Base-by-base conservation (phyloP, 2,113 vertebrate genomes). In the Syrmaticus mikado region DNA sequence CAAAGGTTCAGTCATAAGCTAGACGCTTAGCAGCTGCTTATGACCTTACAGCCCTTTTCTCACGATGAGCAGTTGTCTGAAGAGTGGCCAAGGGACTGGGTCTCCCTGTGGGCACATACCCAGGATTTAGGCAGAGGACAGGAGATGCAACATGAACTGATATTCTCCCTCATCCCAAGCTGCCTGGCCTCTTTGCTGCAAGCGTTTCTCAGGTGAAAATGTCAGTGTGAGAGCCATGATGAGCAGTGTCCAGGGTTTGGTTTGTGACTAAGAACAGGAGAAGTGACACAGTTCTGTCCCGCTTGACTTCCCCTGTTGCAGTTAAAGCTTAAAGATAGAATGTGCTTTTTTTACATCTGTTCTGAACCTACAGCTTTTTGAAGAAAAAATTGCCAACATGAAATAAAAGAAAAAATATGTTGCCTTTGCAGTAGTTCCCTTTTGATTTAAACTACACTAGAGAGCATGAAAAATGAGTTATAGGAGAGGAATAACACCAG, bases 161-260 rank as follows among this genome's bases (percentile, higher is more conserved):
- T 52, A 88, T 79, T 82, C 65, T 80, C 75, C 78, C 89, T 78
- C 80, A 85, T 93, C 45, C 65, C 81, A 53, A 95, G 81, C 20
- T 79, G 34, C 62, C 30, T 68, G 68, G 64, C 30, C 22, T 84
- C 36, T 92, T 95, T 89, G 88, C 93, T 81, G 30, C 58, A 84
- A 91, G 75, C 36, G 87, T 74, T 85, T 95, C 90, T 83, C 82
- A 83, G 76, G 62, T 58, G 87, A 58, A 95, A 91, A 85, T 50
- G 25, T 70, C 53, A 14, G 9, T 76, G 68, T 87, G 75, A 94
- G 94, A 86, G 28, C 73, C 43, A 60, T 92, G 71, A 82, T 2
- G 30, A 82, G n/a, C 81, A 73, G 38, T 13, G 57, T 38, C 85
- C 84, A 81, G 90, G 87, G 78, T 94, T 93, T 95, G 87, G 83